These are phyloP conservation scores for Drosophila parabipectinata DNA, from an alignment of 1,140 invertebrate genomes.

Conservation along the genomic window DNA sequence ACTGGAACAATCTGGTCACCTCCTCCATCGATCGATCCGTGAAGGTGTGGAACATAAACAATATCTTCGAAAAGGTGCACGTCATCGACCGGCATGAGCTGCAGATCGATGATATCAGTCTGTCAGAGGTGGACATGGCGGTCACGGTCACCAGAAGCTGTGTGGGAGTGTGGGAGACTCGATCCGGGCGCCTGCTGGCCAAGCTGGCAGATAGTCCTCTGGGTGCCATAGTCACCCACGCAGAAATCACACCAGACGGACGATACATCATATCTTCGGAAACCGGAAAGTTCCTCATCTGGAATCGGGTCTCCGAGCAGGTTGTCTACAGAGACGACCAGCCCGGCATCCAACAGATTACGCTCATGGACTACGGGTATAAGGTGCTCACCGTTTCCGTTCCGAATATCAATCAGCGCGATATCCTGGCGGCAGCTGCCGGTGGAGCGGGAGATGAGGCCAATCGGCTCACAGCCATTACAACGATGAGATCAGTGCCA, in stretches of 20 bases:
- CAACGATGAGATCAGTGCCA: conserved; percentile 89
- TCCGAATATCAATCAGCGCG: conserved; percentile 85
- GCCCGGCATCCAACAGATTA: conserved; percentile 93
- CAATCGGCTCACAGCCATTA: conserved; percentile 87
- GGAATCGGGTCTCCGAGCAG: conserved; percentile 93
- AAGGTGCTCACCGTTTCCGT: conserved; percentile 94
- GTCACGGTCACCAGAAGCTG: conserved; percentile 96
- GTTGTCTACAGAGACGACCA: conserved; percentile 94
- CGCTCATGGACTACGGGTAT: conserved; percentile 92
- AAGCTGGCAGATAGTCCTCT: conserved; percentile 96
- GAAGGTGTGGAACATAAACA: conserved; percentile 99
- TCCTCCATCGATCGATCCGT: conserved; percentile 99
- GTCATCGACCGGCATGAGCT: conserved; percentile 97
- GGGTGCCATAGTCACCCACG: conserved; percentile 97
- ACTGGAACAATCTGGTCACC: conserved; percentile 97
- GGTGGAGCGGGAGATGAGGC: conserved; percentile 79
- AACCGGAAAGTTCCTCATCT: conserved; percentile 95
- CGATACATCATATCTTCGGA: conserved; percentile 95
- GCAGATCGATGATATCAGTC: conserved; percentile 95
- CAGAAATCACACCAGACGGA: conserved; percentile 93
- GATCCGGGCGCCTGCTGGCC: conserved; percentile 91
- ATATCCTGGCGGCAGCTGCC: conserved; percentile 63
- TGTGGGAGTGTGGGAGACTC: conserved; percentile 97
- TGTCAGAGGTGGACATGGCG: conserved; percentile 91
- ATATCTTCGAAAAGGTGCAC: conserved; percentile 98